These are phyloP conservation scores for Sminthurides aquaticus DNA, from an alignment of 2,888 invertebrate genomes.

Conservation along the genomic window DNA sequence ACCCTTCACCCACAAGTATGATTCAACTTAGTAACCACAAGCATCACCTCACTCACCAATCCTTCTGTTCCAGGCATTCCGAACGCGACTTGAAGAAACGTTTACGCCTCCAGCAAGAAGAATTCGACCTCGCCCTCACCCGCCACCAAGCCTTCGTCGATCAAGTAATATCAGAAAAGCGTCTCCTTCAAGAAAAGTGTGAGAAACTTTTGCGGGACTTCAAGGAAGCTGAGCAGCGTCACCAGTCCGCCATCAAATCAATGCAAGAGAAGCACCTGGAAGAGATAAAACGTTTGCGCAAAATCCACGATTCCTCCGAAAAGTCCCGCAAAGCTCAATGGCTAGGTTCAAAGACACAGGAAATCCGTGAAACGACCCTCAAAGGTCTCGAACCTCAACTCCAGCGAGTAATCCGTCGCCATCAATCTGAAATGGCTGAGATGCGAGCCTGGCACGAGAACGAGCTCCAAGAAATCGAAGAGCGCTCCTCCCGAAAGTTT, in stretches of 20 bases:
- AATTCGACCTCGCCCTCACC: slow-evolving; percentile 65
- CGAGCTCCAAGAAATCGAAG: slow-evolving; percentile 59
- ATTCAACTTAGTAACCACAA: not conserved
- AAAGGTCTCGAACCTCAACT: slow-evolving; percentile 81
- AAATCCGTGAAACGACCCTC: slow-evolving; percentile 69
- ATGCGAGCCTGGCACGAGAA: slow-evolving; percentile 60
- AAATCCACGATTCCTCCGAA: slow-evolving; percentile 69
- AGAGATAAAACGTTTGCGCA: slow-evolving; percentile 66
- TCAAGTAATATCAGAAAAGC: slow-evolving; percentile 70
- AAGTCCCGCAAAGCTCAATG: slow-evolving; percentile 67
- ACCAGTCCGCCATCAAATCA: slow-evolving; percentile 59
- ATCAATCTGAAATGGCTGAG: slow-evolving; percentile 62
- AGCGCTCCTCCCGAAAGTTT: slow-evolving; percentile 56
- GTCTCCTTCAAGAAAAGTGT: slow-evolving; percentile 65
- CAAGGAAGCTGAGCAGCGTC: slow-evolving; percentile 59
- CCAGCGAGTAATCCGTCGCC: slow-evolving; percentile 65
- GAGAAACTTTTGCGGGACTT: slow-evolving; percentile 60
- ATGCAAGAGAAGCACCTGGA: slow-evolving; percentile 67
- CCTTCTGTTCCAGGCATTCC: no score
- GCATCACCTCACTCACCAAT: no score
- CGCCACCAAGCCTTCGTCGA: slow-evolving; percentile 78
- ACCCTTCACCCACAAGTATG: no score
- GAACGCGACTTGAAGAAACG: slow-evolving; percentile 50
- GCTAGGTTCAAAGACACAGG: slow-evolving; percentile 75
- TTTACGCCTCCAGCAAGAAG: slow-evolving; percentile 57